phyloP scores from a whole-genome alignment of 2,888 invertebrate genomes.

The Drosophila neotestacea region DNA sequence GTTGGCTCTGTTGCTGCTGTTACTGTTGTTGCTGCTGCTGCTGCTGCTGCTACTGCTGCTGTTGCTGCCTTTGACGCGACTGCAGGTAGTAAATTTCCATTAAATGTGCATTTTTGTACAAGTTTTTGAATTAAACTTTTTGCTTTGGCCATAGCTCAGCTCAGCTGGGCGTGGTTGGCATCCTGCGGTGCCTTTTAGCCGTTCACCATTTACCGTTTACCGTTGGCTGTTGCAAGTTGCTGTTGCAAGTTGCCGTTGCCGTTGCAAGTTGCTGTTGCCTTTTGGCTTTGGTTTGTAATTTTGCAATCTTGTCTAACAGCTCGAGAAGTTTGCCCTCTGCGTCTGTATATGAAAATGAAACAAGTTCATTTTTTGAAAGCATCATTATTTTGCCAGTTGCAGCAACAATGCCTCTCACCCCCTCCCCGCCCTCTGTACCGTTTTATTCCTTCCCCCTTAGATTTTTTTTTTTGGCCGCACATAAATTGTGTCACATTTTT shows the following conservation, averaged over 20 bases:
- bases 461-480: slow-evolving; percentile 21
- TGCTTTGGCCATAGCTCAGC: slow-evolving; percentile 66
- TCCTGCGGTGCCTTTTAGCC: slow-evolving; percentile 40
- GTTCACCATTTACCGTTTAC: slow-evolving; percentile 28
- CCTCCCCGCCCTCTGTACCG: neutral
- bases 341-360: slow-evolving; percentile 45
- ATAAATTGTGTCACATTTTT: slow-evolving; percentile 40
- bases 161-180: slow-evolving; percentile 30
- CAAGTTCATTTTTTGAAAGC: slow-evolving; percentile 74
- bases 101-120: slow-evolving; percentile 83
- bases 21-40: slow-evolving; percentile 39
- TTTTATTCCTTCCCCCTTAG: neutral
- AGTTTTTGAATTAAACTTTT: slow-evolving; percentile 83
- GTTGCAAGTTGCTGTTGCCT: slow-evolving; percentile 21
- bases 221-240: neutral
- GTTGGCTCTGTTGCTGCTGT: slow-evolving; percentile 12
- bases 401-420: neutral
- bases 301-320: slow-evolving; percentile 80
- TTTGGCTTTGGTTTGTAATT: slow-evolving; percentile 66
- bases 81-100: slow-evolving; percentile 83
- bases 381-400: slow-evolving; percentile 62
- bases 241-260: neutral
- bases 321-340: slow-evolving; percentile 34
- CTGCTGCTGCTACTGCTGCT: slow-evolving; percentile 19
- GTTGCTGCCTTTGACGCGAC: slow-evolving; percentile 66